Evolutionary conservation across 1,140 invertebrate species (phyloP), one percentile per base, ranked within the genome.

Genomic region (Zophobas morio): DNA sequence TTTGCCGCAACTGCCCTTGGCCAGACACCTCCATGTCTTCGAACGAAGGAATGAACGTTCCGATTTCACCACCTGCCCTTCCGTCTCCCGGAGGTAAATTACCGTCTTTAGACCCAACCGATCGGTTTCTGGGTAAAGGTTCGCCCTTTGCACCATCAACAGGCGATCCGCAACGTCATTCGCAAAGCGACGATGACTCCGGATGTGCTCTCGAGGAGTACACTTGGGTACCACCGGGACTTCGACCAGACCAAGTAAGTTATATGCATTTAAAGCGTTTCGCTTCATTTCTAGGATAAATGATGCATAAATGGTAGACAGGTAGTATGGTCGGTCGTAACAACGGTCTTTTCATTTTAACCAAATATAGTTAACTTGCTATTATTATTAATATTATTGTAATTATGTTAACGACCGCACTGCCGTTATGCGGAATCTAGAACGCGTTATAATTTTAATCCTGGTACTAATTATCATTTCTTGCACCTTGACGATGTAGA

Each of bases 161-260:
- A 1, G 81, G 74, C 1, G 91, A 96, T 84, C 94, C 94, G 78
- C 95, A 96, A 83, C 88, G 96, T 47, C 96, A 98, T 84, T 97
- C 96, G 1, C 96, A 98, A 83, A 97, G 95, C 56, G 97, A 99
- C 87, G 97, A 99, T 85, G 98, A 99, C 88, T 97, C 95, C 56
- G 97, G 98, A 4, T 99, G 97, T 85, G 96, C 97, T 2, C 89
- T 99, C 56, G 97, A 99, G 85, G 98, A 99, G 86, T 99, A 99
- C 87, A 97, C 96, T 0, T 99, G 98, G 98, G 96, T 99, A 56
- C 98, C 98, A 47, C 96, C 96, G 1, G 97, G 97, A 76, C 90
- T 99, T 1, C 92, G 96, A 87, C 96, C 97, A 6, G 97, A 99
- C 88, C 97, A 98, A 93, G 97, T 99, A 72, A 66, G 60, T 66